Percentiles rank a stretch among this genome's conserved stretches.
Conservation (phyloP, 2,888 invertebrate genomes). For the Mythimna ferrago region DNA sequence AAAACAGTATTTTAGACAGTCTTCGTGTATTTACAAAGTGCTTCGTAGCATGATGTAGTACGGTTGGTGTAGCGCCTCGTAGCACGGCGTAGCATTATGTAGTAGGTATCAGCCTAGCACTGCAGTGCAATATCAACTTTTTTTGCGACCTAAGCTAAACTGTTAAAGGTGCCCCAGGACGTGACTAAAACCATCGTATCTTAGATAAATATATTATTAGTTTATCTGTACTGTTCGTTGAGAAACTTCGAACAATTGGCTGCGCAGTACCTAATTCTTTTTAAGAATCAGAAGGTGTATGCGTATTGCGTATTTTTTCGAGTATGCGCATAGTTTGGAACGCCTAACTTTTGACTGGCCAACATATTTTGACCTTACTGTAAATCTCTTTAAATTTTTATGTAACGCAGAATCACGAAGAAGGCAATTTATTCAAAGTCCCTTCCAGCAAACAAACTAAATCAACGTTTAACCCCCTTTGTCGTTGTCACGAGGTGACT, state of each 20-base stretch:
- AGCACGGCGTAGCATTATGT: background rate
- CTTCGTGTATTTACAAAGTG: background rate
- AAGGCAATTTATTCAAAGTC: background rate
- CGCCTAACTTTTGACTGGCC: too few relatives aligned
- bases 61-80: background rate
- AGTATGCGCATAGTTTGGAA: too few relatives aligned
- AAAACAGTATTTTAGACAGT: background rate
- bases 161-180: too few relatives aligned
- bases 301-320: too few relatives aligned
- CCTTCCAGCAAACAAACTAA: conserved; percentile 36
- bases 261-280: too few relatives aligned
- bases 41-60: background rate
- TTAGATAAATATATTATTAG: too few relatives aligned
- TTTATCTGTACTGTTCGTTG: too few relatives aligned
- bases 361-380: too few relatives aligned
- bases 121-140: background rate
- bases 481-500: conserved; percentile 61
- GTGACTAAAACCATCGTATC: too few relatives aligned
- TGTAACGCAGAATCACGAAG: background rate
- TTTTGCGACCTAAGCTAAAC: too few relatives aligned
- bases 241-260: too few relatives aligned
- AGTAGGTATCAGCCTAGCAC: background rate
- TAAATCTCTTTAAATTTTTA: background rate
- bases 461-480: conserved; percentile 43
- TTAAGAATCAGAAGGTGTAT: too few relatives aligned